Evolutionary conservation across 1,140 invertebrate species (phyloP), one percentile per base, ranked within the genome.

Genomic region (Macrosteles quadrilineatus): DNA sequence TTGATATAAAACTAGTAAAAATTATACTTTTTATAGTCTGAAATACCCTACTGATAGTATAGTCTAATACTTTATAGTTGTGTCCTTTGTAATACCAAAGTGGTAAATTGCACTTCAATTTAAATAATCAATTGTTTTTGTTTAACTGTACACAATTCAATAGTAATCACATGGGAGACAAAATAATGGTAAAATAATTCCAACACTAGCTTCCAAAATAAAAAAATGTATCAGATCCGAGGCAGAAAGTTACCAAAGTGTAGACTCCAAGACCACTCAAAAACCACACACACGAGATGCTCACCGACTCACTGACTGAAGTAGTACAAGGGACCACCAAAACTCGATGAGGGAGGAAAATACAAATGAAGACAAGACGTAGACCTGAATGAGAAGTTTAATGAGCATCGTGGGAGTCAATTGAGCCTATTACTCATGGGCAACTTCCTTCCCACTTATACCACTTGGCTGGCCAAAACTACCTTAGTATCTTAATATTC

Each of bases 141-240:
- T n/a, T n/a, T n/a, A n/a, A n/a, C n/a, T n/a, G n/a, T n/a, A n/a
- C n/a, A n/a, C n/a, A n/a, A n/a, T n/a, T n/a, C n/a, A n/a, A n/a
- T n/a, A n/a, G n/a, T n/a, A n/a, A n/a, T n/a, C n/a, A n/a, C n/a
- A n/a, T n/a, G n/a, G n/a, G n/a, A n/a, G n/a, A n/a, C n/a, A n/a
- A n/a, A n/a, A n/a, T n/a, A n/a, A n/a, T n/a, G n/a, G n/a, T n/a
- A n/a, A n/a, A n/a, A n/a, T n/a, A n/a, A n/a, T n/a, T n/a, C n/a
- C n/a, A n/a, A n/a, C n/a, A n/a, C n/a, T n/a, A n/a, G n/a, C n/a
- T n/a, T n/a, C n/a, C n/a, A n/a, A n/a, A n/a, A n/a, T n/a, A 36
- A 36, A 36, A 36, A 36, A 59, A 27, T 30, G 55, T 59, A 59
- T 59, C 55, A 59, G 55, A 59, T 59, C 55, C 55, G 9, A 59